Evolutionary conservation across 2,797 vertebrate species (phyloP), one percentile per base, ranked within the genome.

Genomic region (Cottoperca gobio): DNA sequence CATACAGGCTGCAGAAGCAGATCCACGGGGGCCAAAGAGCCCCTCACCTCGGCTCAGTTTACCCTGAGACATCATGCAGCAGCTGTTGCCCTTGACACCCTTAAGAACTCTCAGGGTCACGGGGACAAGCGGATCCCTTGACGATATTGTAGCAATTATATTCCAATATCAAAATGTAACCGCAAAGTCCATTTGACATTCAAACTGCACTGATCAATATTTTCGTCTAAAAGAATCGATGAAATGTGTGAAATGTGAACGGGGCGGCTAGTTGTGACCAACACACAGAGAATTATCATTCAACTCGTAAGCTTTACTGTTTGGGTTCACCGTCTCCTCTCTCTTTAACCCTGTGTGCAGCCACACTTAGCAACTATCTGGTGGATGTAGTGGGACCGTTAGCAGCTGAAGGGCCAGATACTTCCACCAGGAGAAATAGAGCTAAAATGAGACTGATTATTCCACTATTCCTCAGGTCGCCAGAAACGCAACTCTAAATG

Each of bases 81-180:
- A 48, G 26, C 26, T 42, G 50, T 26, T 62, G 70, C 43, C 33
- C 35, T 48, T 59, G 58, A 69, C 24, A 33, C 48, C n/a, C 35
- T 9, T n/a, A n/a, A n/a, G n/a, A 65, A 40, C 50, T 39, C 8
- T 45, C 14, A 26, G 14, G 28, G 49, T 70, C 42, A 45, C 16
- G 10, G n/a, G 17, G 19, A 28, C 13, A 50, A 17, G 19, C n/a
- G 35, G 24, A 60, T 5, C 17, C 23, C 11, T 35, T 35, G 3
- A 33, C 0, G 0, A 31, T 35, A 52, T 37, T 23, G 24, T 6
- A 46, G 12, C 13, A 5, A 6, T 24, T 43, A 61, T 52, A 28
- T 39, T 13, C 17, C 1, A 6, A 57, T 35, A 23, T 42, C 42
- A 35, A 58, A 66, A 52, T n/a, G 31, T 46, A 60, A 11, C 42